These are phyloP conservation scores for Channa maculata DNA, from an alignment of 2,113 vertebrate species.

Conservation along the genomic window DNA sequence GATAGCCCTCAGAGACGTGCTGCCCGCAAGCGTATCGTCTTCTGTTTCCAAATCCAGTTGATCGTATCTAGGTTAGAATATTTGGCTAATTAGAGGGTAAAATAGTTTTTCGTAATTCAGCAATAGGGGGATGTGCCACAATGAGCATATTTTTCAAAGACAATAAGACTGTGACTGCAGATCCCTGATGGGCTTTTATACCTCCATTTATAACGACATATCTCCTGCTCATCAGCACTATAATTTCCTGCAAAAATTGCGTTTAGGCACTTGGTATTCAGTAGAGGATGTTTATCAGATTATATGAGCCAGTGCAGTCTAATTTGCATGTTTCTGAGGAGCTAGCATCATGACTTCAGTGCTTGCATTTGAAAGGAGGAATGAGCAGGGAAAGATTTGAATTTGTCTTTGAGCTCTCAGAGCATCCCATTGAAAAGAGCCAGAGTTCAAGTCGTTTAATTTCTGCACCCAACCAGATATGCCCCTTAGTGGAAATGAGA, in stretches of 20 bases:
- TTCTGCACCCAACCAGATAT: slow-evolving; percentile 45
- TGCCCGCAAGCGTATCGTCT: slow-evolving; percentile 55
- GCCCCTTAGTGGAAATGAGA: slow-evolving; percentile 56
- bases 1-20: slow-evolving; percentile 54
- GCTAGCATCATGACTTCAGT: slow-evolving; percentile 56
- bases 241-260: slow-evolving; percentile 77
- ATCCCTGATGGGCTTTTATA: slow-evolving; percentile 63
- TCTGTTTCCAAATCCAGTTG: slow-evolving; percentile 54
- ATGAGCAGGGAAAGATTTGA: slow-evolving; percentile 39
- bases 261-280: slow-evolving; percentile 73
- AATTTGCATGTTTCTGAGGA: slow-evolving; percentile 72
- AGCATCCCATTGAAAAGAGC: slow-evolving; percentile 39
- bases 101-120: slow-evolving; percentile 57
- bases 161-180: slow-evolving; percentile 61
- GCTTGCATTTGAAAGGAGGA: slow-evolving; percentile 49
- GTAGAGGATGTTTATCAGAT: slow-evolving; percentile 76
- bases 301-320: slow-evolving; percentile 68
- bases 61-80: slow-evolving; percentile 79
- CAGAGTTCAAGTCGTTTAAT: slow-evolving; percentile 58
- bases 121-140: slow-evolving; percentile 52
- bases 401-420: slow-evolving; percentile 49
- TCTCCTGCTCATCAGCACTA: slow-evolving; percentile 72
- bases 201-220: slow-evolving; percentile 61
- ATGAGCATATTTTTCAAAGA: slow-evolving; percentile 69
- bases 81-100: slow-evolving; percentile 77